Evolutionary conservation across 1,140 invertebrate genomes (phyloP), one percentile per base, ranked within the genome.

Genomic region (Lerema accius): DNA sequence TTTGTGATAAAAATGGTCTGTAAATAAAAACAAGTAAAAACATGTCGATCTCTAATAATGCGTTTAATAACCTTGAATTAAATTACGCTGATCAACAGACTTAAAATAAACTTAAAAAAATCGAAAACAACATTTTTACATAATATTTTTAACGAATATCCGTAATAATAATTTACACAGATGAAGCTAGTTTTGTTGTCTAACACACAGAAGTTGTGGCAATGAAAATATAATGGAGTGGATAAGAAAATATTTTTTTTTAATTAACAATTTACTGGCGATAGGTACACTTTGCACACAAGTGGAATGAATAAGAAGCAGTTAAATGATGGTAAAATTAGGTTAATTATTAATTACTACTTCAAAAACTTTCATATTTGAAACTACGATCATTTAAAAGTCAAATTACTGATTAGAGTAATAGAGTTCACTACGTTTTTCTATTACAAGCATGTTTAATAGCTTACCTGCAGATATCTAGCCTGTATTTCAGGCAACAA

Each of bases 81-180:
- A 55, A 65, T 62, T 59, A 69, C 64, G 53, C 67, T 65, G 67
- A 65, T 69, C 63, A 69, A 69, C 67, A 69, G 67, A 65, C 58
- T 65, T 65, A 65, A 7, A 50, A 61, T 68, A 50, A 50, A 50
- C 48, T 60, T 59, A 59, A 69, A 63, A 68, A 69, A 60, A 65
- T 65, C 26, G 51, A 62, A 60, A 69, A 62, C 59, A 69, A 69
- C 67, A 69, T 65, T 65, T 55, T 69, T 58, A 68, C 61, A 63
- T 63, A 50, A 37, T 39, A 49, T 3, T 39, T 53, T 5, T 40
- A 53, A 53, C 50, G 50, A 53, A 23, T 53, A 53, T 40, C 17
- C 13, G 14, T 32, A 50, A 17, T 16, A 28, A 35, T 50, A 50
- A 50, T 50, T 50, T 50, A 50, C 28, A 50, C 48, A 37, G 13